Percentiles rank a stretch among this genome's conserved stretches.
Evolutionary conservation across 2,888 invertebrate species (phyloP).

Genomic region (Epsilonema sp.): DNA sequence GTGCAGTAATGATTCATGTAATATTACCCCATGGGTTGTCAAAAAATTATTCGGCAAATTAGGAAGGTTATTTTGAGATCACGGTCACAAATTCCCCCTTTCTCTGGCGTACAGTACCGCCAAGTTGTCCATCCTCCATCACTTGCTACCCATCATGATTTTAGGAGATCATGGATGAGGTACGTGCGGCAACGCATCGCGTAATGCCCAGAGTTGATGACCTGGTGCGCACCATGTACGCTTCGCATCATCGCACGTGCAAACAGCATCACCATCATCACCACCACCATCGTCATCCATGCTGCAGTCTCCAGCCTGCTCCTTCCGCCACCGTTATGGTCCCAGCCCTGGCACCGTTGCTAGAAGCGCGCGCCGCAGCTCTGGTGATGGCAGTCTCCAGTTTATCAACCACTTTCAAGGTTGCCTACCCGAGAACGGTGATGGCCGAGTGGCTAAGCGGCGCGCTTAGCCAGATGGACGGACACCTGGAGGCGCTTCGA

Average conservation of each 20-base stretch:
- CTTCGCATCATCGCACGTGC: not conserved
- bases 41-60: too few species aligned
- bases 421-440: not conserved
- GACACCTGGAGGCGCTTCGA: not conserved
- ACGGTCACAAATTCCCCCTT: too few species aligned
- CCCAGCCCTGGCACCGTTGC: slow-evolving; percentile 4
- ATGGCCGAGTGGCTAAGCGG: not conserved
- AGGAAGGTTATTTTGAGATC: too few species aligned
- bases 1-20: too few species aligned
- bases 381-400: slow-evolving; percentile 6
- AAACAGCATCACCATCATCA: not conserved
- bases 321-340: not conserved
- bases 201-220: slow-evolving; percentile 50
- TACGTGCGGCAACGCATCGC: slow-evolving; percentile 40
- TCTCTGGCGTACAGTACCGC: too few species aligned
- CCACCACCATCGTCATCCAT: too few species aligned
- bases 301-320: too few species aligned
- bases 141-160: too few species aligned
- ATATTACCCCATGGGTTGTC: too few species aligned
- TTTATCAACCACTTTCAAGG: slow-evolving; percentile 3
- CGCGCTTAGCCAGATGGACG: not conserved
- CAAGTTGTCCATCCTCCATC: too few species aligned
- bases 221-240: slow-evolving; percentile 47
- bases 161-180: slow-evolving; percentile 23
- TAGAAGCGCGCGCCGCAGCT: slow-evolving; percentile 10